Percentiles rank a stretch among this genome's conserved stretches.
Conservation (phyloP, 2,888 invertebrate species). For the Perdita meconis region DNA sequence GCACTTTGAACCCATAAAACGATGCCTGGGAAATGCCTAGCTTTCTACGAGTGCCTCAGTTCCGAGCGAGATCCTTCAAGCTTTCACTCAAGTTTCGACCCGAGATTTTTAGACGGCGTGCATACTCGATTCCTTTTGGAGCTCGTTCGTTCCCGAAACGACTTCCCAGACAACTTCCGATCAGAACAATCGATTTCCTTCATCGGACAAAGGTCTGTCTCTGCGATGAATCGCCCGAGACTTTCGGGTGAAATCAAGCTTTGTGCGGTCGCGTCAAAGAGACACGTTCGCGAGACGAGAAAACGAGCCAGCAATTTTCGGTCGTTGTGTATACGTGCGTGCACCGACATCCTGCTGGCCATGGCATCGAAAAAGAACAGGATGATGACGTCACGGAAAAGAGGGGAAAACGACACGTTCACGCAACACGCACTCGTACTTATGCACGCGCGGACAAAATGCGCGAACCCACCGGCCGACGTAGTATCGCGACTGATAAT, state of each 20-base stretch:
- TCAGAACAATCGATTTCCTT: background rate
- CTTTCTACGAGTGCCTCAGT: conserved; percentile 30
- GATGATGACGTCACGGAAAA: conserved; percentile 60
- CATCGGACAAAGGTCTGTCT: too few species aligned
- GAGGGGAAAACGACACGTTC: conserved; percentile 39
- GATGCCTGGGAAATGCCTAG: conserved; percentile 31
- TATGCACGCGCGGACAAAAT: conserved; percentile 38
- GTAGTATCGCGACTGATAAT: conserved; percentile 70
- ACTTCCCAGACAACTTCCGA: background rate
- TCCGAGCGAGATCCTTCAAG: conserved; percentile 20
- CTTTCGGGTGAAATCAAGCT: background rate
- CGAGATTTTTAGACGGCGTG: background rate
- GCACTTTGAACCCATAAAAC: conserved; percentile 34
- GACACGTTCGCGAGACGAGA: conserved; percentile 41
- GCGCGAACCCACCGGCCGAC: conserved; percentile 56
- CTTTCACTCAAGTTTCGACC: conserved; percentile 17
- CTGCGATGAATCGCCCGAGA: too few species aligned
- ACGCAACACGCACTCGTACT: conserved; percentile 9
- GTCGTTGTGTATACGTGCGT: conserved; percentile 25
- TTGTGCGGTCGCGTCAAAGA: conserved; percentile 11
- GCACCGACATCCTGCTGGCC: conserved; percentile 51
- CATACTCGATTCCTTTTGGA: background rate
- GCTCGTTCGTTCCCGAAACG: background rate
- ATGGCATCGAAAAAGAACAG: conserved; percentile 59
- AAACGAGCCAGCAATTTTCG: conserved; percentile 57